A percentile compares a stretch with the other conserved stretches of the same genome.
phyloP scores from a whole-genome alignment of 2,888 invertebrate genomes.

The Drosophila putrida region DNA sequence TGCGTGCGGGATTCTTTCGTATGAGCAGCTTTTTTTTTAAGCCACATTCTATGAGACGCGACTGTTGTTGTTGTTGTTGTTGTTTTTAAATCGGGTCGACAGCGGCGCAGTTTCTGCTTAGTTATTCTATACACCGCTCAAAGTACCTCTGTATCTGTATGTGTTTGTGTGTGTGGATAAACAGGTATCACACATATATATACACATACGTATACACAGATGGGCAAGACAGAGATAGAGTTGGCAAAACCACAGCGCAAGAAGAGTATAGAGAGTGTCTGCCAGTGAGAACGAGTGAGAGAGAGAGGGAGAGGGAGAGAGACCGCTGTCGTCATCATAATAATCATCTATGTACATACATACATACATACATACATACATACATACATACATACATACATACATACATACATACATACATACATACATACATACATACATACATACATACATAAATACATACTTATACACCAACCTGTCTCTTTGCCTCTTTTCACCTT shows the following conservation, averaged over 20 bases:
- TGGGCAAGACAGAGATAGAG: constrained; percentile 6
- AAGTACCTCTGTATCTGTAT: constrained; percentile 12
- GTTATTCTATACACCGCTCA: constrained; percentile 61
- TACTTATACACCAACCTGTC: constrained; percentile 38
- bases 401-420: constrained; percentile 12
- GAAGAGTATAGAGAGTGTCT: constrained; percentile 4
- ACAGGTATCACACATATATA: constrained; percentile 52
- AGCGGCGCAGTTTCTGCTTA: constrained; percentile 57
- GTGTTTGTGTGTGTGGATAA: constrained; percentile 38
- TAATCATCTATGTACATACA: constrained; percentile 8
- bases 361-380: constrained; percentile 25
- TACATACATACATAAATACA: constrained; percentile 21
- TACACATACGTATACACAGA: constrained; percentile 25
- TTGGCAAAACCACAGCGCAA: constrained; percentile 16
- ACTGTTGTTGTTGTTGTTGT: constrained; percentile 37
- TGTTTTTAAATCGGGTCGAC: constrained; percentile 69
- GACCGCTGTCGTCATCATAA: constrained; percentile 32
- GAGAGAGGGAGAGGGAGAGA: constrained; percentile 10
- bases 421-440: constrained; percentile 25
- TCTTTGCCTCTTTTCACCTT: constrained; percentile 74
- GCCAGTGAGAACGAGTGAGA: background rate
- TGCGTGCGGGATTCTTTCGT: constrained; percentile 18
- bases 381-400: constrained; percentile 22
- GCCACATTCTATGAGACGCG: background rate
- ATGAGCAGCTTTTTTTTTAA: constrained; percentile 28